Evolutionary conservation across 2,888 invertebrate species (phyloP).

Genomic region (Protonemura montana): DNA sequence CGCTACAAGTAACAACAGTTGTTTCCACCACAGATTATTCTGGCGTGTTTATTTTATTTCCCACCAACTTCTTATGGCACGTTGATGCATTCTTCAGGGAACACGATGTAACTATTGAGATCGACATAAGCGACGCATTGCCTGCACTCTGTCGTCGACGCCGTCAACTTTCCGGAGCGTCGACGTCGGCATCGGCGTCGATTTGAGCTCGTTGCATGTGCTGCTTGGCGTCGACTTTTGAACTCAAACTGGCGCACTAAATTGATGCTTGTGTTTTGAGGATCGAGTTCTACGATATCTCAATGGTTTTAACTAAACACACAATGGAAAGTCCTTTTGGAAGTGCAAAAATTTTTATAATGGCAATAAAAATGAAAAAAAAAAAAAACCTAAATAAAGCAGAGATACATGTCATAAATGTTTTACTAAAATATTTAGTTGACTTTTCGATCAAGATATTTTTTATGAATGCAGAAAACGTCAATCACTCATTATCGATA

Average conservation of each 20-base stretch:
- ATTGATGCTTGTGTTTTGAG: background rate
- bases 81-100: background rate
- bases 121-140: background rate
- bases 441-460: no score
- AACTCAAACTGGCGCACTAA: background rate
- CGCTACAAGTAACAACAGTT: background rate
- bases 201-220: background rate
- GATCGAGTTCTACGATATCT: background rate
- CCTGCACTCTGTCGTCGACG: background rate
- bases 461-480: no score
- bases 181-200: background rate
- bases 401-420: no score
- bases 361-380: no score
- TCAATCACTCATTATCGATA: no score
- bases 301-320: no score
- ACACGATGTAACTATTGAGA: background rate
- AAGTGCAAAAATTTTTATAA: no score
- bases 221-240: background rate
- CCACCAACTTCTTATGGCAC: background rate
- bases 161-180: background rate
- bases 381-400: no score
- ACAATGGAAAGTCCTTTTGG: no score
- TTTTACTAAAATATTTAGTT: no score
- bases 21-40: background rate
- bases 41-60: background rate